Evolutionary conservation across 2,113 vertebrate genomes (phyloP).

Genomic region (Centropus unirufus): DNA sequence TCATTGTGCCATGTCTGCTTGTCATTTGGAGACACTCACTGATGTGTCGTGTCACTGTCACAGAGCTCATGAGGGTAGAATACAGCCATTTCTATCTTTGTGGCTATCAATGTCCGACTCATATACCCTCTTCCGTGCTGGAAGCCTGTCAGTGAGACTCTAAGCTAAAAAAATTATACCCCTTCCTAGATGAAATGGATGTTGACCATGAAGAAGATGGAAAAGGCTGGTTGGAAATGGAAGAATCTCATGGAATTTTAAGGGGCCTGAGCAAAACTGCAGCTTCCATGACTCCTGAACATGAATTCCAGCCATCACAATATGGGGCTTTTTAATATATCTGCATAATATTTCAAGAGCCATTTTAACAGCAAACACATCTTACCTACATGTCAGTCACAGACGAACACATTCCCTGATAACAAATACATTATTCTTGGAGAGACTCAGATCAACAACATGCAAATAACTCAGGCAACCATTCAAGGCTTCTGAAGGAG

Average conservation of each 20-base stretch:
- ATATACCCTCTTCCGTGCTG: not conserved
- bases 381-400: slow-evolving; percentile 47
- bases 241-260: not conserved
- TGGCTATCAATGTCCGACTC: not conserved
- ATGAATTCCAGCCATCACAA: slow-evolving; percentile 16
- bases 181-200: not conserved
- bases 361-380: slow-evolving; percentile 62
- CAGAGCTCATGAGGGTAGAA: not conserved
- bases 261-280: not conserved
- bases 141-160: not conserved
- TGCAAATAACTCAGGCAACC: not conserved
- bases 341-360: slow-evolving; percentile 35
- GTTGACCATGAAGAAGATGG: not conserved
- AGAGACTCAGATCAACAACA: not conserved
- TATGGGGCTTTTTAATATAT: not conserved
- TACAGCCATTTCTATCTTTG: not conserved
- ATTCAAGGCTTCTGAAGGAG: not conserved
- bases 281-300: not conserved
- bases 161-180: not conserved
- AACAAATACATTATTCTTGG: slow-evolving; percentile 47
- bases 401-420: slow-evolving; percentile 11
- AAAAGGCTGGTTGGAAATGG: not conserved
- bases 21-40: not conserved
- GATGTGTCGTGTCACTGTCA: not conserved
- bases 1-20: rapidly evolving